phyloP scores from a whole-genome alignment of 1,140 invertebrate genomes.

The Diplogasteroides magnus region DNA sequence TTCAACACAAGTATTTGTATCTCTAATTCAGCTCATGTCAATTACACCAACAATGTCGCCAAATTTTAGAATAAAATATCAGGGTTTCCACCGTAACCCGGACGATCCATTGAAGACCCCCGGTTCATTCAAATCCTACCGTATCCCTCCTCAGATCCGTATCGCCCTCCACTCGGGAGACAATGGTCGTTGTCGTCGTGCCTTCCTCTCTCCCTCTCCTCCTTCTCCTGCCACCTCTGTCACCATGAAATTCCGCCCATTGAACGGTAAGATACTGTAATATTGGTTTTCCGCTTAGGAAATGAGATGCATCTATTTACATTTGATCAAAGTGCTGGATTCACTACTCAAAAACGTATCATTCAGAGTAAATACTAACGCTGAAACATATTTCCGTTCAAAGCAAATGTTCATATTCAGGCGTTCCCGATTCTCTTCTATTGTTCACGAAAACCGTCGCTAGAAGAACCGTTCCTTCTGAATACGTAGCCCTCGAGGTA shows the following conservation, averaged over 20 bases:
- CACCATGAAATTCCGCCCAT: slow-evolving; percentile 44
- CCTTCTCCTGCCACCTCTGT: slow-evolving; percentile 48
- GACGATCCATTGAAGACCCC: no score
- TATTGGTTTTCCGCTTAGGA: no score
- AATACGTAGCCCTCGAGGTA: slow-evolving; percentile 50
- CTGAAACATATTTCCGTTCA: background rate
- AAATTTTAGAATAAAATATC: no score
- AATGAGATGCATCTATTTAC: no score
- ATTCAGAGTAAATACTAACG: background rate
- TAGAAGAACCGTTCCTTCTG: slow-evolving; percentile 45
- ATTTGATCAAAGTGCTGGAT: no score
- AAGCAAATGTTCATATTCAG: background rate
- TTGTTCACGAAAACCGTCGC: slow-evolving; percentile 45
- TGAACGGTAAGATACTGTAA: no score
- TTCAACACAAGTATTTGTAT: no score
- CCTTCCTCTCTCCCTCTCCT: slow-evolving; percentile 46
- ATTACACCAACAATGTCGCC: no score
- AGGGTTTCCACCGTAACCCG: no score
- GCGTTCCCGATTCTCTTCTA: slow-evolving; percentile 44
- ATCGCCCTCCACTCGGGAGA: slow-evolving; percentile 44
- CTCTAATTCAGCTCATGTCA: no score
- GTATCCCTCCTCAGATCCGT: slow-evolving; percentile 33
- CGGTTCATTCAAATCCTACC: slow-evolving; percentile 5
- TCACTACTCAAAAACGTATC: no score
- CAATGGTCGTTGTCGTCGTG: slow-evolving; percentile 36